phyloP scores from a whole-genome alignment of 1,140 invertebrate species.

The Cydia amplana region DNA sequence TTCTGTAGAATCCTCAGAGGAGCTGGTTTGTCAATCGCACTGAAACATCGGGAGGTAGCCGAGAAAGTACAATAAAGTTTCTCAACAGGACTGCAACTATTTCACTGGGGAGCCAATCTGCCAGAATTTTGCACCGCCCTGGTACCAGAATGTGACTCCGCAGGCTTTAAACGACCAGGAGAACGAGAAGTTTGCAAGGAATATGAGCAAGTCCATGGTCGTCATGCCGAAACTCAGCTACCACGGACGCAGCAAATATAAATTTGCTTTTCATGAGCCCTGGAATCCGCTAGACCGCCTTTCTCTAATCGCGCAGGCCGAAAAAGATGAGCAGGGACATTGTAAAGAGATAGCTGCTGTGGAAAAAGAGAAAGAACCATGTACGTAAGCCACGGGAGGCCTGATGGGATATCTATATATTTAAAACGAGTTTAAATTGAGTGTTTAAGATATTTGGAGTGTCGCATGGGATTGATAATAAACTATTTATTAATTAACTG shows the following conservation, averaged over 20 bases:
- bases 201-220: conserved; percentile 38
- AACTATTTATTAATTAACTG: conserved; percentile 28
- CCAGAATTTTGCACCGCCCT: conserved; percentile 34
- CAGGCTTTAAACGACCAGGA: too few relatives aligned
- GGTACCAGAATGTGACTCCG: conserved; percentile 58
- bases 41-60: conserved; percentile 39
- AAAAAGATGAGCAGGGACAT: conserved; percentile 50
- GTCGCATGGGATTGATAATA: conserved; percentile 42
- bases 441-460: conserved; percentile 32
- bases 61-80: conserved; percentile 47
- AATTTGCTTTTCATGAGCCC: conserved; percentile 70
- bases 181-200: conserved; percentile 51
- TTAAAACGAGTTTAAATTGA: conserved; percentile 36
- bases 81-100: conserved; percentile 62
- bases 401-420: conserved; percentile 47
- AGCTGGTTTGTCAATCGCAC: conserved; percentile 70
- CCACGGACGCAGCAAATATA: conserved; percentile 63
- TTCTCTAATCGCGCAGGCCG: conserved; percentile 56
- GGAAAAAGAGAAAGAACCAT: conserved; percentile 44
- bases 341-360: conserved; percentile 33
- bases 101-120: conserved; percentile 39
- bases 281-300: conserved; percentile 67
- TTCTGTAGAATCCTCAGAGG: neutral
- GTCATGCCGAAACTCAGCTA: conserved; percentile 59
- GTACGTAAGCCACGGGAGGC: conserved; percentile 47